These are phyloP conservation scores for Hypanus sabinus DNA, from an alignment of 2,113 vertebrate species.

Conservation along the genomic window DNA sequence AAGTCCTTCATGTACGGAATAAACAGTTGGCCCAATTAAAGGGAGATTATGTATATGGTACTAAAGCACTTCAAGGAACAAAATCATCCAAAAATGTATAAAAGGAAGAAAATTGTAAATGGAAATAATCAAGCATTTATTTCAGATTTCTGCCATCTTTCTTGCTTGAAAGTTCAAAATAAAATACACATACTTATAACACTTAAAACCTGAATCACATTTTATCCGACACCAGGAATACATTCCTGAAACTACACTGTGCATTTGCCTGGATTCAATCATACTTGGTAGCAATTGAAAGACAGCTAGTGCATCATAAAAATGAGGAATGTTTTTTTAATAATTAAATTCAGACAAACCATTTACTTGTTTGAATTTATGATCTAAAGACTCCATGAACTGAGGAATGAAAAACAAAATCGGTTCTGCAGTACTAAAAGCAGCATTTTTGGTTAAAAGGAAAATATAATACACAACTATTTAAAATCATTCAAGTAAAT, in stretches of 20 bases:
- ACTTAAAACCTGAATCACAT: not conserved
- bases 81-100: not conserved
- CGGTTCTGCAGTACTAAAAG: not conserved
- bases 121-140: not conserved
- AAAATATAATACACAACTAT: slow-evolving; percentile 13
- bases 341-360: slow-evolving; percentile 30
- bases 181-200: not conserved
- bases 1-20: not conserved
- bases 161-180: not conserved
- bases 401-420: not conserved
- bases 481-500: slow-evolving; percentile 29
- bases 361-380: slow-evolving; percentile 18
- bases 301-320: not conserved
- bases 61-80: not conserved
- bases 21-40: not conserved
- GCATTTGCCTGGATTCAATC: not conserved
- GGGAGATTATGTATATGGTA: not conserved
- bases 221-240: not conserved
- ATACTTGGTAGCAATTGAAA: not conserved
- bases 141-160: not conserved
- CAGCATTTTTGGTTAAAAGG: slow-evolving; percentile 16
- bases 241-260: not conserved
- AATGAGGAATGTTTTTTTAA: slow-evolving; percentile 3
- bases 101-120: not conserved
- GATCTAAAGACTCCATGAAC: not conserved